A percentile compares a stretch with the other conserved stretches of the same genome.
Conservation (phyloP, 2,888 invertebrate genomes). For the Noctua janthina region DNA sequence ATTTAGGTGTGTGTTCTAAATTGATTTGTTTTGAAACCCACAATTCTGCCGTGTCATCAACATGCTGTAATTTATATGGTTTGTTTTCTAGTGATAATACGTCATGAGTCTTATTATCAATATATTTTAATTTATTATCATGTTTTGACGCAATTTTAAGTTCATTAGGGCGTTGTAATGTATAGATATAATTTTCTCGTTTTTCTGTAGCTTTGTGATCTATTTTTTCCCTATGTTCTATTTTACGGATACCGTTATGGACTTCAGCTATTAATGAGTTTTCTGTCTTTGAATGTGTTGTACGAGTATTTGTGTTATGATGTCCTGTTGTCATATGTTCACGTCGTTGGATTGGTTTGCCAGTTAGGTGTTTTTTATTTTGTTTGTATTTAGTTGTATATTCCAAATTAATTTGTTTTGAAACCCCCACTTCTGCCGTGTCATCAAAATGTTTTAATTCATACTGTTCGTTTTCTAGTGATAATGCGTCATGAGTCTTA, state of each 20-base stretch:
- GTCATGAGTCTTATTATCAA: neutral
- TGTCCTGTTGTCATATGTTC: no score
- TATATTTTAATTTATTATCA: neutral
- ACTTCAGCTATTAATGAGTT: no score
- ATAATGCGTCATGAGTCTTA: neutral
- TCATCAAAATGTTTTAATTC: neutral
- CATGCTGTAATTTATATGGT: neutral
- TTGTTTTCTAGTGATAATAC: neutral
- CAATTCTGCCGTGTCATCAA: neutral
- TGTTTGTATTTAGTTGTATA: neutral
- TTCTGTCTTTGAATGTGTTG: no score
- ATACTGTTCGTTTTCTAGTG: constrained; percentile 1
- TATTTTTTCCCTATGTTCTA: no score
- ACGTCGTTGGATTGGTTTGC: no score
- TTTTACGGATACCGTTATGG: no score
- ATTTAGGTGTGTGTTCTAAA: neutral
- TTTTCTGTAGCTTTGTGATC: no score
- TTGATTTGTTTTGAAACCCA: neutral
- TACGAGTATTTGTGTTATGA: no score
- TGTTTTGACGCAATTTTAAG: neutral
- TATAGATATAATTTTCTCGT: no score
- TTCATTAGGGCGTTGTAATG: neutral
- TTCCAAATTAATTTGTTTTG: neutral
- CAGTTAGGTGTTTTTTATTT: no score
- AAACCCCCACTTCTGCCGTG: neutral